These are phyloP conservation scores for Chironomus tentans DNA, from an alignment of 2,888 invertebrate species.

Conservation along the genomic window DNA sequence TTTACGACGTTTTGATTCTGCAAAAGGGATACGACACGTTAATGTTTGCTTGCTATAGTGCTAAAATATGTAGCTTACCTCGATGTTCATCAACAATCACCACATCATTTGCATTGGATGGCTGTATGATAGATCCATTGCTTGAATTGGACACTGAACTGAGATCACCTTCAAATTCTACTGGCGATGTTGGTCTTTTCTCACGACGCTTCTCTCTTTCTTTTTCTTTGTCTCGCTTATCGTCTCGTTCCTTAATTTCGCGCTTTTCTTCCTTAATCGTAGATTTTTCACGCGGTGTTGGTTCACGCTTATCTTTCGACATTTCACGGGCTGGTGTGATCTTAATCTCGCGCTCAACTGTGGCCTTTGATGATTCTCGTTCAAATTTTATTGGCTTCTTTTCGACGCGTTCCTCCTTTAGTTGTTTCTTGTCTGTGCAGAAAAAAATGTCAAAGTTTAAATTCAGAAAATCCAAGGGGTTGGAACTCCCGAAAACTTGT, in stretches of 20 bases:
- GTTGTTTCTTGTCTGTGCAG: slow-evolving; percentile 28
- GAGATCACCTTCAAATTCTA: slow-evolving; percentile 44
- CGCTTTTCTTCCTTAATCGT: slow-evolving; percentile 34
- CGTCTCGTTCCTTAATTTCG: slow-evolving; percentile 31
- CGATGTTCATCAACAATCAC: slow-evolving; percentile 47
- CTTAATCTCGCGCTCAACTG: slow-evolving; percentile 26
- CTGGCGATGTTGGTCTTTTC: slow-evolving; percentile 44
- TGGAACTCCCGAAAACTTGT: too few species aligned
- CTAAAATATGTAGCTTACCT: slow-evolving; percentile 42
- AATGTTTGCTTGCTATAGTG: too few species aligned
- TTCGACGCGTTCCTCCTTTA: slow-evolving; percentile 32
- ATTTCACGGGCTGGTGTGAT: slow-evolving; percentile 10
- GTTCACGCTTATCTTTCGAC: slow-evolving; percentile 5
- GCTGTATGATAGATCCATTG: slow-evolving; percentile 43
- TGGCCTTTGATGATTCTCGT: slow-evolving; percentile 2
- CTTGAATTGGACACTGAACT: slow-evolving; percentile 48
- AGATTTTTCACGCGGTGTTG: slow-evolving; percentile 36
- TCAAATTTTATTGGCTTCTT: slow-evolving; percentile 28
- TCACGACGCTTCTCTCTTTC: slow-evolving; percentile 51
- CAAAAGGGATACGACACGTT: slow-evolving; percentile 22
- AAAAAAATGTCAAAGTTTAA: too few species aligned
- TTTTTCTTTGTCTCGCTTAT: slow-evolving; percentile 39
- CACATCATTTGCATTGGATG: slow-evolving; percentile 47
- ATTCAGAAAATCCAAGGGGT: too few species aligned
- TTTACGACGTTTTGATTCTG: slow-evolving; percentile 78